A percentile compares a stretch with the other conserved stretches of the same genome.
Conservation (phyloP, 2,888 invertebrate species). For the Xestia xanthographa region DNA sequence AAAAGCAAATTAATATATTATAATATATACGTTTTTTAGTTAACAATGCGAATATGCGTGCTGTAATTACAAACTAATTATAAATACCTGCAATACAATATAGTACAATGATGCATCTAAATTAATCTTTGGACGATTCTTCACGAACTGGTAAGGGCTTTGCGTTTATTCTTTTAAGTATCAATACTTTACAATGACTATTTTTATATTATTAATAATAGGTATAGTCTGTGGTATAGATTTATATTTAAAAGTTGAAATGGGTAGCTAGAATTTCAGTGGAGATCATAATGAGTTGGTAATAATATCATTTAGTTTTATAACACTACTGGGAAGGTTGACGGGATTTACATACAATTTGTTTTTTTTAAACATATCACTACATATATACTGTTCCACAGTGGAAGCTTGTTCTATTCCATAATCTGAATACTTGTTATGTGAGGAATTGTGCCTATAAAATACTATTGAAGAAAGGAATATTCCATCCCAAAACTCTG, state of each 20-base stretch:
- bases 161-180: slow-evolving; percentile 64
- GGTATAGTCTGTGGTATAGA: slow-evolving; percentile 33
- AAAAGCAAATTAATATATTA: slow-evolving; percentile 78
- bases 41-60: slow-evolving; percentile 78
- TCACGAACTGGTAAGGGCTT: slow-evolving; percentile 88
- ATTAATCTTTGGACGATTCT: slow-evolving; percentile 86
- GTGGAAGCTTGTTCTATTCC: not conserved
- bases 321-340: slow-evolving; percentile 12
- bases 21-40: slow-evolving; percentile 71
- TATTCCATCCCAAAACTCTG: not conserved
- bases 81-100: slow-evolving; percentile 72
- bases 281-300: not conserved
- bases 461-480: not conserved
- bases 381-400: not conserved
- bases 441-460: not conserved
- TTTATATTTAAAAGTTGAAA: slow-evolving; percentile 37
- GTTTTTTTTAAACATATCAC: not conserved
- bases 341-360: slow-evolving; percentile 9
- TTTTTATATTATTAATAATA: slow-evolving; percentile 33
- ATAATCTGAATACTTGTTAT: not conserved
- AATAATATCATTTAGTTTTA: slow-evolving; percentile 3
- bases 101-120: slow-evolving; percentile 75
- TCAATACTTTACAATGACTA: slow-evolving; percentile 55
- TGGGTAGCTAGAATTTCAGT: slow-evolving; percentile 61
- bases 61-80: slow-evolving; percentile 73